Evolutionary conservation across 2,113 vertebrate species (phyloP).

Genomic region (Pseudopodoces humilis): DNA sequence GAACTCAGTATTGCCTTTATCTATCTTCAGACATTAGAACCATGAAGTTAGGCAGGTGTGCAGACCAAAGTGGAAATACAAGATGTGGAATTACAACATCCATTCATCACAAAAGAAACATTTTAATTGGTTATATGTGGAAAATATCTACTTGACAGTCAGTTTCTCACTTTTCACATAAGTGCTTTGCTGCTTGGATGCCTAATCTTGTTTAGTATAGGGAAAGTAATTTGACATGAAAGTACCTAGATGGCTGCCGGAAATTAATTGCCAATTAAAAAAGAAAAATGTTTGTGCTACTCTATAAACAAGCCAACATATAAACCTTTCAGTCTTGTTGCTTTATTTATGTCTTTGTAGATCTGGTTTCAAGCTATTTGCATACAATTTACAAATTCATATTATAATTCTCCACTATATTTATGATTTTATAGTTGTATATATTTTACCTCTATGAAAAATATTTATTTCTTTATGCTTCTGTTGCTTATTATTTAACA

Average conservation of each 20-base stretch:
- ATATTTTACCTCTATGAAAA: conserved; percentile 82
- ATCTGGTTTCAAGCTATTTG: conserved; percentile 83
- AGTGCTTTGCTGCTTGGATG: conserved; percentile 83
- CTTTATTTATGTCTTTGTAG: conserved; percentile 85
- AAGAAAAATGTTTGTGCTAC: conserved; percentile 88
- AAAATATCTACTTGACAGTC: conserved; percentile 85
- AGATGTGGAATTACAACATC: conserved; percentile 75
- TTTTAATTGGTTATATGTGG: conserved; percentile 85
- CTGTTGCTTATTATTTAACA: conserved; percentile 82
- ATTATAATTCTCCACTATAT: conserved; percentile 81
- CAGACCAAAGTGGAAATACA: conserved; percentile 66
- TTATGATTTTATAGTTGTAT: conserved; percentile 83
- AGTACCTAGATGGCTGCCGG: conserved; percentile 83
- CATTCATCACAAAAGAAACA: conserved; percentile 84
- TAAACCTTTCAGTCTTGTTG: conserved; percentile 83
- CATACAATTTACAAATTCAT: conserved; percentile 85
- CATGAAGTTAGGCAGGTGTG: conserved; percentile 64
- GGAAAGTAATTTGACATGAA: conserved; percentile 86
- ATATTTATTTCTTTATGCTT: conserved; percentile 81
- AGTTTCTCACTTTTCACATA: conserved; percentile 83
- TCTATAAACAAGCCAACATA: conserved; percentile 84
- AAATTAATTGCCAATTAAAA: conserved; percentile 91
- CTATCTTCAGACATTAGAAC: conserved; percentile 46
- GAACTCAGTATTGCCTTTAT: conserved; percentile 36
- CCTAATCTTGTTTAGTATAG: conserved; percentile 84